Conservation (phyloP, 2,113 vertebrate genomes). For the Micronisus gabar region DNA sequence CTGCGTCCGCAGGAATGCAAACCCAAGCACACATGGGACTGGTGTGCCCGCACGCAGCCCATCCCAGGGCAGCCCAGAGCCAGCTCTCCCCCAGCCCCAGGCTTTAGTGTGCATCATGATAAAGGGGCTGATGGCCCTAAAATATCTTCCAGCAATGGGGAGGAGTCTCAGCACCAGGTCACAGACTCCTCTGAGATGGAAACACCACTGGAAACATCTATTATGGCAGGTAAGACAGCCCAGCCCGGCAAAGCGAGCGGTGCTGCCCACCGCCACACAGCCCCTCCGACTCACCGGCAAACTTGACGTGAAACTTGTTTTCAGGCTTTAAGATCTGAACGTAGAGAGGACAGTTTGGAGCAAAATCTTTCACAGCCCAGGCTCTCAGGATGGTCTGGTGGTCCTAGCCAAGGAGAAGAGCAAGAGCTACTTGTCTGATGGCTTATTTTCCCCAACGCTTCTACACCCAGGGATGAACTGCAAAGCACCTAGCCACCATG, state of each 20-base stretch:
- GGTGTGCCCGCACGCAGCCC: not conserved
- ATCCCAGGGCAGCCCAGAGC: not conserved
- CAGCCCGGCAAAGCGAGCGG: rapidly evolving
- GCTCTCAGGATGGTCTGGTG: constrained; percentile 87
- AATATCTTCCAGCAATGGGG: not conserved
- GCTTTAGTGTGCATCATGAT: not conserved
- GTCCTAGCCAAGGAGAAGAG: constrained; percentile 65
- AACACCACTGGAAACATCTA: rapidly evolving
- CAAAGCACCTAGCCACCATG: rapidly evolving
- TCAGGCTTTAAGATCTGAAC: constrained; percentile 87
- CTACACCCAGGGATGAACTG: not conserved
- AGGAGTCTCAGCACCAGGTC: not conserved
- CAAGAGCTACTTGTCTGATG: not conserved
- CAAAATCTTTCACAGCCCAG: constrained; percentile 88
- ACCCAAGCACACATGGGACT: too few relatives aligned
- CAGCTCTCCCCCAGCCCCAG: not conserved
- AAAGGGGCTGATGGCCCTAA: not conserved
- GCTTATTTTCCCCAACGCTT: rapidly evolving
- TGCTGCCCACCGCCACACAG: rapidly evolving
- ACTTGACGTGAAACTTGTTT: constrained; percentile 87
- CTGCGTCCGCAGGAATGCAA: rapidly evolving
- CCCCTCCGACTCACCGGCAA: constrained; percentile 70
- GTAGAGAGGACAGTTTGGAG: constrained; percentile 82
- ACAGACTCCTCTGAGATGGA: not conserved
- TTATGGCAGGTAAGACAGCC: not conserved